Conservation (phyloP, 2,797 vertebrate species). For the Falco peregrinus region DNA sequence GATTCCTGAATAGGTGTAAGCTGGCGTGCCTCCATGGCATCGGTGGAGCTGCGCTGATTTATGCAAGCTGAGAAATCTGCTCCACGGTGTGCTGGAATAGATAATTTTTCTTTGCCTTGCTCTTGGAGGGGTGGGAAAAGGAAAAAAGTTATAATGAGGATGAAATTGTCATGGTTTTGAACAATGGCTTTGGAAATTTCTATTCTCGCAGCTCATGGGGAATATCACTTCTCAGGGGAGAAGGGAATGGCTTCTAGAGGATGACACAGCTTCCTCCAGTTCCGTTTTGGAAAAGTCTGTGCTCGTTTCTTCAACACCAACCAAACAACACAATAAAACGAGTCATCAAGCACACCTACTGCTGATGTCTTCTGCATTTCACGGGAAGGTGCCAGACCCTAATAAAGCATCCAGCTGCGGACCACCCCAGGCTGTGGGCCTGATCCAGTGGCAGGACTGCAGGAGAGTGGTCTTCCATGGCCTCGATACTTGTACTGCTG, state of each 20-base stretch:
- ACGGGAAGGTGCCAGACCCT: neutral
- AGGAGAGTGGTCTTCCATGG: neutral
- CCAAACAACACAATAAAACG: neutral
- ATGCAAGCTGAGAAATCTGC: neutral
- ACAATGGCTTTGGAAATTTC: neutral
- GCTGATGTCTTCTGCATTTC: neutral
- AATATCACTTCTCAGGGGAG: neutral
- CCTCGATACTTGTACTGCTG: neutral
- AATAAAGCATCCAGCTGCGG: neutral
- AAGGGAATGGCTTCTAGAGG: neutral
- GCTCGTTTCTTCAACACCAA: neutral
- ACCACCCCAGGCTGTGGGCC: fast-evolving
- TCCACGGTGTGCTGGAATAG: neutral
- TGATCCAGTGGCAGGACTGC: neutral
- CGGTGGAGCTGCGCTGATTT: fast-evolving
- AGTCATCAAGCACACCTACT: neutral
- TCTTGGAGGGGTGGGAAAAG: neutral
- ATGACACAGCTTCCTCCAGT: neutral
- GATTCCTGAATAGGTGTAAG: neutral
- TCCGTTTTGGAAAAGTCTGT: neutral
- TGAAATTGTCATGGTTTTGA: neutral
- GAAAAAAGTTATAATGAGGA: neutral
- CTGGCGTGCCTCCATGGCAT: neutral
- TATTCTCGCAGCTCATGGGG: neutral
- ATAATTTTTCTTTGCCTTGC: neutral